Evolutionary conservation across 2,888 invertebrate species (phyloP).

Genomic region (Amorpha juglandis): DNA sequence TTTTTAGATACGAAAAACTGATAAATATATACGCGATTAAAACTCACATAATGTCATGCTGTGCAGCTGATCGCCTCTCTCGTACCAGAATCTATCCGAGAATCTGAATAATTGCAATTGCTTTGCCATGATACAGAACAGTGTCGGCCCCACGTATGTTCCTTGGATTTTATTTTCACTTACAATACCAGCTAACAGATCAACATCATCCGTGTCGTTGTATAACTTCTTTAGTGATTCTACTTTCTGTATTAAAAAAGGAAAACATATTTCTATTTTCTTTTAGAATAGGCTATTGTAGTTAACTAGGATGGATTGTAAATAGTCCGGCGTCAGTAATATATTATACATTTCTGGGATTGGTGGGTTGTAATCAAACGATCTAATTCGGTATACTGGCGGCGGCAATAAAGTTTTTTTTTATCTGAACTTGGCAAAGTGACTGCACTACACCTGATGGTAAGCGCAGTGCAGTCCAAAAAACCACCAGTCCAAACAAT

Average conservation of each 20-base stretch:
- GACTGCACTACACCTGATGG: no score
- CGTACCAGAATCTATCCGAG: slow-evolving; percentile 70
- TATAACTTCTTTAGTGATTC: slow-evolving; percentile 59
- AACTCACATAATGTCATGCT: slow-evolving; percentile 62
- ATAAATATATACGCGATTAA: background rate
- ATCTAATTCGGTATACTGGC: no score
- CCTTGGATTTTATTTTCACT: slow-evolving; percentile 59
- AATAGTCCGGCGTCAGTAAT: no score
- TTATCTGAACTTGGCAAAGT: no score
- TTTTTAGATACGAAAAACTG: background rate
- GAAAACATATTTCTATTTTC: no score
- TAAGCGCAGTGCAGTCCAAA: no score
- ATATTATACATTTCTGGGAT: no score
- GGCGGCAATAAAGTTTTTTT: no score
- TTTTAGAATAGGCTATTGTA: background rate
- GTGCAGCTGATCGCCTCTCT: slow-evolving; percentile 67
- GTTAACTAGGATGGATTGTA: no score
- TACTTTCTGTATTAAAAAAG: slow-evolving; percentile 58
- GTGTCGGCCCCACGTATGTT: slow-evolving; percentile 59
- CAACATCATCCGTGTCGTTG: slow-evolving; percentile 61
- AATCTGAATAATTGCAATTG: slow-evolving; percentile 60
- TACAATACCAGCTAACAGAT: slow-evolving; percentile 65
- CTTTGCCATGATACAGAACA: slow-evolving; percentile 67
- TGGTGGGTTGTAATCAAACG: no score
- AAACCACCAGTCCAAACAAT: no score